Percentiles rank a stretch among this genome's conserved stretches.
phyloP scores from a whole-genome alignment of 2,888 invertebrate genomes.

The Plagodis pulveraria region DNA sequence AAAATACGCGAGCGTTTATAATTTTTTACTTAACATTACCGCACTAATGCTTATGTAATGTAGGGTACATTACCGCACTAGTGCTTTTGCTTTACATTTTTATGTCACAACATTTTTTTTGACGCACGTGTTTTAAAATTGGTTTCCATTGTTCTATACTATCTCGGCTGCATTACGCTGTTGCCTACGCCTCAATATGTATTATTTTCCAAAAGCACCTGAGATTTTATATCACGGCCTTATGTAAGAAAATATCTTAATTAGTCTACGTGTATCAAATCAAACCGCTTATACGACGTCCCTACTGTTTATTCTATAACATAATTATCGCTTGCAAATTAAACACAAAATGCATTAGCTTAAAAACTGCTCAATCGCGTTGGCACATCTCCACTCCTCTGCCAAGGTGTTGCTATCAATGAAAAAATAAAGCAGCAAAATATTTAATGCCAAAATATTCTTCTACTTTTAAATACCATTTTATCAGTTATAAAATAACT shows the following conservation, averaged over 20 bases:
- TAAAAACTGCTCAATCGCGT: constrained; percentile 38
- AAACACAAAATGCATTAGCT: constrained; percentile 76
- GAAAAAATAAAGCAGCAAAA: constrained; percentile 80
- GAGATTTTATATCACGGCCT: too few relatives aligned
- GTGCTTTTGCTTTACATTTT: too few relatives aligned
- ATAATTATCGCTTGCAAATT: constrained; percentile 68
- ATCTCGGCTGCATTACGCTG: not conserved
- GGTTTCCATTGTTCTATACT: constrained; percentile 38
- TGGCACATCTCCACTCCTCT: constrained; percentile 35
- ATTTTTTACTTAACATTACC: too few relatives aligned
- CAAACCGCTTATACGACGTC: constrained; percentile 2
- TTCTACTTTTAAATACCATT: constrained; percentile 42
- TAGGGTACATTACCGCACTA: too few relatives aligned
- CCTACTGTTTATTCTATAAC: constrained; percentile 17
- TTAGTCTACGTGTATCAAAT: not conserved
- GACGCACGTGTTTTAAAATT: too few relatives aligned
- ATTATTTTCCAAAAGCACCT: too few relatives aligned
- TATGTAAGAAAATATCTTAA: not conserved
- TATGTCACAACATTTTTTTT: too few relatives aligned
- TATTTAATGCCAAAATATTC: constrained; percentile 63
- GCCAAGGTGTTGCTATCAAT: constrained; percentile 56
- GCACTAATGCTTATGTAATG: too few relatives aligned
- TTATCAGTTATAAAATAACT: constrained; percentile 31
- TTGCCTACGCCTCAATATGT: too few relatives aligned
- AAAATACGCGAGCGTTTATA: too few relatives aligned